Percentiles rank a stretch among this genome's conserved stretches.
These are phyloP conservation scores for Sebastes itinus DNA, from an alignment of 2,797 vertebrate genomes.

Conservation along the genomic window DNA sequence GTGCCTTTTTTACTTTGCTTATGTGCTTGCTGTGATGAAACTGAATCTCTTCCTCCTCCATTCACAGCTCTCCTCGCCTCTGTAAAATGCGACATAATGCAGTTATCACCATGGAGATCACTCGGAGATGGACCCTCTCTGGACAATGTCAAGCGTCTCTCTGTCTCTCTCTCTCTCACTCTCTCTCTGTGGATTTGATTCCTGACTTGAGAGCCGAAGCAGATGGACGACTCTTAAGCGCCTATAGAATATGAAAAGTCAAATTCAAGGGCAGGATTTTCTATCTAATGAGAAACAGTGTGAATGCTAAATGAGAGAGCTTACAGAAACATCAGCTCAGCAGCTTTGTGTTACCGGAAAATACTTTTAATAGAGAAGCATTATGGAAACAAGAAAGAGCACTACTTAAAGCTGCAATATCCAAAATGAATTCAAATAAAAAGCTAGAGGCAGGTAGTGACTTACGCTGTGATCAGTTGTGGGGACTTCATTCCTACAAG, in stretches of 20 bases:
- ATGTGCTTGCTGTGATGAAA: conserved; percentile 21
- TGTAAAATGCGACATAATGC: conserved; percentile 74
- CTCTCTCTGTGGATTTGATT: conserved; percentile 64
- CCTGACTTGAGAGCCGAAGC: conserved; percentile 50
- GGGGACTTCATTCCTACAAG: background rate
- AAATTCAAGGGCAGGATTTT: conserved; percentile 27
- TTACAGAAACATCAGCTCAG: conserved; percentile 11
- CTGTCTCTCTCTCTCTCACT: conserved; percentile 2
- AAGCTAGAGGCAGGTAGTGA: background rate
- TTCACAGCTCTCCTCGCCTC: conserved; percentile 8
- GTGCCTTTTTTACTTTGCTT: background rate
- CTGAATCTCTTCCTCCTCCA: conserved; percentile 21
- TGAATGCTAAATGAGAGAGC: conserved; percentile 2
- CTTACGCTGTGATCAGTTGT: conserved; percentile 1
- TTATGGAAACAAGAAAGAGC: conserved; percentile 14
- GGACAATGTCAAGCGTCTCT: conserved; percentile 76
- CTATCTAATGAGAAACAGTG: background rate
- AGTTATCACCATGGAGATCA: conserved; percentile 81
- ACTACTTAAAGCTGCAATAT: background rate
- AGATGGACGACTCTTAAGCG: conserved; percentile 37
- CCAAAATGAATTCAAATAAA: background rate
- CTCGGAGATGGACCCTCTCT: conserved; percentile 67
- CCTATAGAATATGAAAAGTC: conserved; percentile 28
- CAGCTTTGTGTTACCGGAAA: conserved; percentile 21
- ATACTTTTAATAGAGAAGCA: background rate